These are phyloP conservation scores for Lutra lutra DNA, from an alignment of 2,797 vertebrate genomes.

Conservation along the genomic window DNA sequence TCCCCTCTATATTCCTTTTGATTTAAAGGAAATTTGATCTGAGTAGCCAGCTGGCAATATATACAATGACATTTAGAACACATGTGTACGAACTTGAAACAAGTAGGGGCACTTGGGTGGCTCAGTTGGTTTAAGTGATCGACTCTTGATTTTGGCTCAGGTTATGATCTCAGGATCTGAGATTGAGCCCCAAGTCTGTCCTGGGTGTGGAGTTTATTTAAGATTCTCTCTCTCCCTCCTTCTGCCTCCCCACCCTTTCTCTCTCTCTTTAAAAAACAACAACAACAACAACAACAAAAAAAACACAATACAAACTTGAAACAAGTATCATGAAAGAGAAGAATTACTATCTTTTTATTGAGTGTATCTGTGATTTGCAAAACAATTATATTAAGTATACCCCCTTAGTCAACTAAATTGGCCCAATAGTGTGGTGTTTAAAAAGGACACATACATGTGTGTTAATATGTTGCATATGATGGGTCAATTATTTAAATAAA, in stretches of 20 bases:
- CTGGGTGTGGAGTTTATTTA: neutral
- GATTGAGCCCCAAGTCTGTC: neutral
- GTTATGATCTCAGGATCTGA: neutral
- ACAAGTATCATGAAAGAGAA: neutral
- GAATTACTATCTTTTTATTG: neutral
- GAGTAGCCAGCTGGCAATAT: neutral
- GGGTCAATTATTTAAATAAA: neutral
- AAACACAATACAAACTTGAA: neutral
- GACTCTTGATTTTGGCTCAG: neutral
- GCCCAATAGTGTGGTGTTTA: neutral
- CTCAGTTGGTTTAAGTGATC: neutral
- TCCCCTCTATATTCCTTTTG: neutral
- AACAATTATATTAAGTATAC: slow-evolving; percentile 25
- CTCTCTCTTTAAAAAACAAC: neutral
- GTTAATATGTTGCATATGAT: neutral
- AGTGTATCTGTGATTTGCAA: neutral
- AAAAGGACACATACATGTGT: neutral
- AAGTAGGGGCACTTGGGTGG: neutral
- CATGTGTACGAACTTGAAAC: neutral
- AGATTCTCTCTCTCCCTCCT: neutral
- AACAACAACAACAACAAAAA: no score
- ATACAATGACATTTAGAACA: neutral
- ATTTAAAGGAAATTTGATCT: neutral
- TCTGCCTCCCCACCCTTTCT: neutral
- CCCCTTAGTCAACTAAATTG: neutral